phyloP scores from a whole-genome alignment of 2,888 invertebrate species.

The Trachelus stipa region DNA sequence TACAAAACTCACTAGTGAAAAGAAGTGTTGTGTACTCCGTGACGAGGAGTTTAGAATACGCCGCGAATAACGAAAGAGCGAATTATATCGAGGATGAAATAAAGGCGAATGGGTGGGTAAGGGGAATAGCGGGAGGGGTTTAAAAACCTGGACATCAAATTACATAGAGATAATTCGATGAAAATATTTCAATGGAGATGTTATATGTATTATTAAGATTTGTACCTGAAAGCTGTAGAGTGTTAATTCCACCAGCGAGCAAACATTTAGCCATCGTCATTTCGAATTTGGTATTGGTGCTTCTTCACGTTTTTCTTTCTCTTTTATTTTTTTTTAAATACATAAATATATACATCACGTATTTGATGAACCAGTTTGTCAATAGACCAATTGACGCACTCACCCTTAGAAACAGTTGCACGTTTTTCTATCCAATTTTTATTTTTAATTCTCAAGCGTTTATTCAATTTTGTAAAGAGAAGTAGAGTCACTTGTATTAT shows the following conservation, averaged over 20 bases:
- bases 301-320: conserved; percentile 14
- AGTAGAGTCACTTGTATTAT: background rate
- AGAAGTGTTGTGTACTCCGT: conserved; percentile 48
- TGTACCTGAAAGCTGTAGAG: conserved; percentile 56
- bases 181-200: conserved; percentile 39
- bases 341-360: conserved; percentile 25
- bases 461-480: background rate
- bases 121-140: conserved; percentile 14
- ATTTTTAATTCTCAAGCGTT: background rate
- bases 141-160: conserved; percentile 35
- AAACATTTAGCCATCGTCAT: background rate
- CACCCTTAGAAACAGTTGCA: background rate
- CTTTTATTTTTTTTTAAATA: conserved; percentile 22
- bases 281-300: conserved; percentile 19
- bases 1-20: conserved; percentile 38
- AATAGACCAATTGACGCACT: background rate
- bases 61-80: conserved; percentile 18
- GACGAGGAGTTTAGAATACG: conserved; percentile 45
- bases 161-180: conserved; percentile 38
- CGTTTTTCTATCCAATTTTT: background rate
- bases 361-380: conserved; percentile 24
- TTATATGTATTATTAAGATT: conserved; percentile 46
- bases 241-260: conserved; percentile 21
- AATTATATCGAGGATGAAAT: conserved; percentile 16
- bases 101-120: too few relatives aligned